Evolutionary conservation across 2,797 vertebrate genomes (phyloP).

Genomic region (Potorous gilbertii): DNA sequence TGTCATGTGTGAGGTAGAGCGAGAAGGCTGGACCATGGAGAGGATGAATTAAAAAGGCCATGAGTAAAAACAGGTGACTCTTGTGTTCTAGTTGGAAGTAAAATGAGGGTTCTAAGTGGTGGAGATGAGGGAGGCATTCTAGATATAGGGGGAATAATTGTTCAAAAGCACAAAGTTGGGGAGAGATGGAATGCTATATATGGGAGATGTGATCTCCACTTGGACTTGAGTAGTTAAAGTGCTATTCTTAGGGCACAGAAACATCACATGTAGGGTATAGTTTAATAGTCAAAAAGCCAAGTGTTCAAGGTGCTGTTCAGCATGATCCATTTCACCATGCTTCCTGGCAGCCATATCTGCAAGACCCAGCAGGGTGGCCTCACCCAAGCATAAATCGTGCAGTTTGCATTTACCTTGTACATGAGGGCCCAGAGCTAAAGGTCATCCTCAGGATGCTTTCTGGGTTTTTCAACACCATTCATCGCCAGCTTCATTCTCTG

Average conservation of each 20-base stretch:
- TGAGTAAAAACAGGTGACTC: neutral
- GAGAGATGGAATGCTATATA: neutral
- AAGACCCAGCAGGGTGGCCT: neutral
- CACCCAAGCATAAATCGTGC: accelerated
- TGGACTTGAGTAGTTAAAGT: neutral
- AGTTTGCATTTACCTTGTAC: neutral
- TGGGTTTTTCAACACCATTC: neutral
- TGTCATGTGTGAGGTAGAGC: neutral
- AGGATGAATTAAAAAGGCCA: neutral
- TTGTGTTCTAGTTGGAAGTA: neutral
- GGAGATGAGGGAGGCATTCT: neutral
- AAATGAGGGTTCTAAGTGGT: neutral
- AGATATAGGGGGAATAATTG: neutral
- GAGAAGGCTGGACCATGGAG: neutral
- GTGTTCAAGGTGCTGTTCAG: neutral
- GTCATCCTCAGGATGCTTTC: neutral
- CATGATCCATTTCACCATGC: too few species aligned
- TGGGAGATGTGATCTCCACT: neutral
- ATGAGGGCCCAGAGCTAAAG: neutral
- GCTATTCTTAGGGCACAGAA: neutral
- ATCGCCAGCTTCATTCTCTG: neutral
- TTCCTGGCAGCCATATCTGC: neutral
- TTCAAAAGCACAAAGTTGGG: neutral
- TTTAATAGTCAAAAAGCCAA: accelerated
- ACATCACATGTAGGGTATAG: accelerated